Evolutionary conservation across 2,797 vertebrate genomes (phyloP).

Genomic region (Crenichthys baileyi): DNA sequence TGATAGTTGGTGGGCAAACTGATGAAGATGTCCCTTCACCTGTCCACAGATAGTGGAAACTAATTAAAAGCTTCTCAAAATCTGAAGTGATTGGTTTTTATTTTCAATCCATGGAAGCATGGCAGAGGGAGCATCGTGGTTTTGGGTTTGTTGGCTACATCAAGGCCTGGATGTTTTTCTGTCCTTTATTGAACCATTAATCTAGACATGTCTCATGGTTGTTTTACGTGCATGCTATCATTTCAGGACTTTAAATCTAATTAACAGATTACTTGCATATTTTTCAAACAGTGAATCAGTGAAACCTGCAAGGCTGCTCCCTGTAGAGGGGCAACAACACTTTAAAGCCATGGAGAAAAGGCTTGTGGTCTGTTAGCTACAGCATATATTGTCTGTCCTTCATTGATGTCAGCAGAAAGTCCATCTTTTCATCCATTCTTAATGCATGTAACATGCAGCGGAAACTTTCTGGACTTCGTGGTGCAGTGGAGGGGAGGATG

Average conservation of each 20-base stretch:
- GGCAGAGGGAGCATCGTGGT: not conserved
- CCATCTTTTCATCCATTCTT: conserved; percentile 17
- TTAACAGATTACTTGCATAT: not conserved
- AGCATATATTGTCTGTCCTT: not conserved
- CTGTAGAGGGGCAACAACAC: not conserved
- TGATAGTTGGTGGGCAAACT: not conserved
- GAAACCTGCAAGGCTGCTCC: conserved; percentile 8
- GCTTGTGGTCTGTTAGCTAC: not conserved
- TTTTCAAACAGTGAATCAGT: conserved; percentile 9
- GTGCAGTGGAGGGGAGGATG: conserved; percentile 11
- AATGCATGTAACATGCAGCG: not conserved
- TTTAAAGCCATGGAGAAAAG: not conserved
- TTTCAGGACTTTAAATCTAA: too few relatives aligned
- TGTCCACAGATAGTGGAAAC: not conserved
- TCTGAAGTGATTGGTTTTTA: not conserved
- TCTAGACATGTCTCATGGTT: too few relatives aligned
- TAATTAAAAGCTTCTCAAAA: not conserved
- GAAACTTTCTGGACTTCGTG: not conserved
- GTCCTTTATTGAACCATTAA: too few relatives aligned
- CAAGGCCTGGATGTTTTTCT: not conserved
- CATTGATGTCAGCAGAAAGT: conserved; percentile 3
- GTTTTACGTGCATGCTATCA: not conserved
- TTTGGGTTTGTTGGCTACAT: not conserved
- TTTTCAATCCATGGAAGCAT: not conserved
- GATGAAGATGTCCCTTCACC: not conserved